Base-by-base conservation (phyloP, 2,888 invertebrate species). In the Agrilus mali region DNA sequence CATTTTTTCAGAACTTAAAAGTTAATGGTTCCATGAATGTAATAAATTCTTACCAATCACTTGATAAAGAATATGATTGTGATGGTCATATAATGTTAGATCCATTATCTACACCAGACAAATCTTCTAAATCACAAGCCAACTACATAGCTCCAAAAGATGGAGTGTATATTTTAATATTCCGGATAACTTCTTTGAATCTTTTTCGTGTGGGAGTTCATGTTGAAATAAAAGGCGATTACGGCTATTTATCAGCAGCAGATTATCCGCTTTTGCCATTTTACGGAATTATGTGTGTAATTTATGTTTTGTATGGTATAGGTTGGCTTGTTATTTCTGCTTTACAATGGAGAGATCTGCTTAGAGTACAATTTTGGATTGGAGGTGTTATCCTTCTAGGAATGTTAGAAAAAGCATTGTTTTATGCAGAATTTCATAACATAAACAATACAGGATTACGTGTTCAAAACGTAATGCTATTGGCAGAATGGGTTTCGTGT, bases 351-450 rank as follows among this genome's bases (percentile, higher is more conserved):
- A 74, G 87, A 34, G 94, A 95, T 64, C 69, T 95, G 16, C 72
- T 95, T 41, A 73, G 93, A 31, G 86, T 95, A 36, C 95, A 96
- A 70, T 94, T 92, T 68, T 95, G 94, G 93, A 92, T 96, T 60
- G 93, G 92, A 6, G 90, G 80, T 22, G 90, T 93, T 10, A 89
- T 93, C 43, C 67, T 93, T 10, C 68, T 93, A 2, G 89, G 93
- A 36, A 85, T 86, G 85, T 59, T 86, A 31, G 87, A 87, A 65
- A 86, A 83, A 61, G 90, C 94, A 4, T 85, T 89, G 0, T 95
- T 89, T 65, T 88, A 90, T 60, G 89, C 85, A 0, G 90, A 94
- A 55, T 94, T 87, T 67, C 78, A 83, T 54, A 80, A 77, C 40
- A 74, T 87, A 41, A 85, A 86, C 60, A 74, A 73, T 15, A 78